Evolutionary conservation across 2,113 vertebrate genomes (phyloP), one percentile per base, ranked within the genome.

Genomic region (Sander lucioperca): DNA sequence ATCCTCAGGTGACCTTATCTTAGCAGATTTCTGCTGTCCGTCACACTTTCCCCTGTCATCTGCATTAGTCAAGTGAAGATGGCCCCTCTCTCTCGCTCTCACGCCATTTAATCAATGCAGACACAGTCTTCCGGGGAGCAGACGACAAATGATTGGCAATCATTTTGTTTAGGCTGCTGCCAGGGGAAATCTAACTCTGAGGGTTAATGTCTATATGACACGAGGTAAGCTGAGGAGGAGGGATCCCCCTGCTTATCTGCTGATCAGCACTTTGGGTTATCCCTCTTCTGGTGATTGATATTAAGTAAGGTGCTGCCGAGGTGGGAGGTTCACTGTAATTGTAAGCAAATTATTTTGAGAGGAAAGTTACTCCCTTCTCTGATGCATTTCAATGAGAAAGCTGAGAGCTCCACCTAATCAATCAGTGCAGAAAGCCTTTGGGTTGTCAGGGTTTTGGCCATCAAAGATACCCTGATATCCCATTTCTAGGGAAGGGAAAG

Each of bases 121-220:
- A 88, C 76, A 59, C 77, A 79, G 71, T 82, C 69, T 88, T 89
- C 65, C 61, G n/a, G 14, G 36, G 57, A 85, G 56, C 54, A 18
- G 69, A 78, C 51, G 77, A 86, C 79, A 88, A 91, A 92, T 91
- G 86, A 94, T 91, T 88, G 86, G 86, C 87, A 66, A 86, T 89
- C 72, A 90, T 86, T 90, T 88, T 90, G 86, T 90, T 90, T 90
- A 82, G 64, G 74, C 72, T 56, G 80, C 89, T 70, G 82, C 89
- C 69, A 33, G 47, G 82, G 86, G 86, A 90, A 88, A 86, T 89
- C 84, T 86, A 79, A 88, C 79, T 92, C 80, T 88, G 59, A 39
- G 66, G 81, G 75, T 93, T 92, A 90, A 91, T 77, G 86, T 91
- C 73, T 77, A n/a, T 69, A 68, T 89, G 88, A 87, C 66, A 85